These are phyloP conservation scores for Larimichthys polyactis DNA, from an alignment of 2,113 vertebrate species.

Conservation along the genomic window DNA sequence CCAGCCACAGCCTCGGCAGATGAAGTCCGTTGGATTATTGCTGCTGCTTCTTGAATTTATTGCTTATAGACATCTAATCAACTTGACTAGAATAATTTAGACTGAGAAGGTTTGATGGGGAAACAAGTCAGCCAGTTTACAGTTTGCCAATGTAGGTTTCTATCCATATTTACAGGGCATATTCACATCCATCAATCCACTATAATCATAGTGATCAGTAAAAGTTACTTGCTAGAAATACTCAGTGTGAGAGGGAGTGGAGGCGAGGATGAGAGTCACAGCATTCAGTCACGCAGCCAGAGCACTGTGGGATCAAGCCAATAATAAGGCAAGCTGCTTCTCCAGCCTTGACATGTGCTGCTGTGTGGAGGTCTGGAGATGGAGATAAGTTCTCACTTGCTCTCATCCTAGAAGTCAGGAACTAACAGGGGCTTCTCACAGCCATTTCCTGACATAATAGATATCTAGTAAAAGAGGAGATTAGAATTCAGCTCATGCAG, in stretches of 20 bases:
- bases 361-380: conserved; percentile 70
- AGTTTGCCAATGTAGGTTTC: conserved; percentile 17
- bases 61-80: conserved; percentile 62
- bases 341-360: conserved; percentile 73
- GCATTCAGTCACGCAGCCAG: conserved; percentile 64
- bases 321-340: conserved; percentile 70
- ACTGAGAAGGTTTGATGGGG: conserved; percentile 39
- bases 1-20: conserved; percentile 43
- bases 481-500: conserved; percentile 54
- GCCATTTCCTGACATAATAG: conserved; percentile 53
- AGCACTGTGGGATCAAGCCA: conserved; percentile 68
- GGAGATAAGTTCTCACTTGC: conserved; percentile 69
- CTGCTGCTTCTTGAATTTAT: conserved; percentile 60
- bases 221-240: conserved; percentile 43
- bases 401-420: conserved; percentile 56
- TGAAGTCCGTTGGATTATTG: conserved; percentile 43
- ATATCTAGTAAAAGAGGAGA: conserved; percentile 50
- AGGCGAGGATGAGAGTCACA: conserved; percentile 54
- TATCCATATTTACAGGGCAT: conserved; percentile 23
- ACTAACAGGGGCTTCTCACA: conserved; percentile 48
- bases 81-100: conserved; percentile 59
- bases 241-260: conserved; percentile 48
- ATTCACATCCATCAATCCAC: conserved; percentile 25
- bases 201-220: conserved; percentile 30
- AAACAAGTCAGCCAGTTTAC: conserved; percentile 23